These are phyloP conservation scores for Octomys mimax DNA, from an alignment of 2,797 vertebrate species.

Conservation along the genomic window DNA sequence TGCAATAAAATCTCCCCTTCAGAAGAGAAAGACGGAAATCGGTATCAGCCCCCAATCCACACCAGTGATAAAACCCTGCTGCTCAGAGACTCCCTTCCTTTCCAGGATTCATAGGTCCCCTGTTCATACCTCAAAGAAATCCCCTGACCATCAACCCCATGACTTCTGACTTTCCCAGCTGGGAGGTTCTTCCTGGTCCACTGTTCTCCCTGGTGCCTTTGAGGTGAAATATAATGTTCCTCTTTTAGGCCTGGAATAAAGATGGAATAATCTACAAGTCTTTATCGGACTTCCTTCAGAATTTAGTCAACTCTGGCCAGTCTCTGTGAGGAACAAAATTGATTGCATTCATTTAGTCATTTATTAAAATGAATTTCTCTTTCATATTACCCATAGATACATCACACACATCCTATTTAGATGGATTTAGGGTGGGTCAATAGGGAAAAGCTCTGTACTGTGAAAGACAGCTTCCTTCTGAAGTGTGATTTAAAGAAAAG, in stretches of 20 bases:
- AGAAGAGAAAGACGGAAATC: neutral
- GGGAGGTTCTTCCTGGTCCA: neutral
- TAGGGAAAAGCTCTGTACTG: neutral
- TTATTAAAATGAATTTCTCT: neutral
- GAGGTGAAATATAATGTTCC: neutral
- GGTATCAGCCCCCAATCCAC: neutral
- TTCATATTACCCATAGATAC: neutral
- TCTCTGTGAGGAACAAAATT: neutral
- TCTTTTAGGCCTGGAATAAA: neutral
- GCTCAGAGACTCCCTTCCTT: neutral
- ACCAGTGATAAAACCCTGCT: neutral
- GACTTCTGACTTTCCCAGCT: neutral
- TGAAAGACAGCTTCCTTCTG: neutral
- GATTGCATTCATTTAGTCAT: neutral
- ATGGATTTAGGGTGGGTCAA: neutral
- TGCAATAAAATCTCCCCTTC: neutral
- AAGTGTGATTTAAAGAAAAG: neutral
- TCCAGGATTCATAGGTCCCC: neutral
- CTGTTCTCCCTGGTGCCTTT: neutral
- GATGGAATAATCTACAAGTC: neutral
- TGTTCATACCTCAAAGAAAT: neutral
- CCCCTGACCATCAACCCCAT: neutral
- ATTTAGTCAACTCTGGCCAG: neutral
- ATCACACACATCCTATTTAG: neutral
- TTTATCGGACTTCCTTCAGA: slow-evolving; percentile 4